Percentiles rank a stretch among this genome's conserved stretches.
Conservation (phyloP, 1,140 invertebrate species). For the Gerris buenoi region DNA sequence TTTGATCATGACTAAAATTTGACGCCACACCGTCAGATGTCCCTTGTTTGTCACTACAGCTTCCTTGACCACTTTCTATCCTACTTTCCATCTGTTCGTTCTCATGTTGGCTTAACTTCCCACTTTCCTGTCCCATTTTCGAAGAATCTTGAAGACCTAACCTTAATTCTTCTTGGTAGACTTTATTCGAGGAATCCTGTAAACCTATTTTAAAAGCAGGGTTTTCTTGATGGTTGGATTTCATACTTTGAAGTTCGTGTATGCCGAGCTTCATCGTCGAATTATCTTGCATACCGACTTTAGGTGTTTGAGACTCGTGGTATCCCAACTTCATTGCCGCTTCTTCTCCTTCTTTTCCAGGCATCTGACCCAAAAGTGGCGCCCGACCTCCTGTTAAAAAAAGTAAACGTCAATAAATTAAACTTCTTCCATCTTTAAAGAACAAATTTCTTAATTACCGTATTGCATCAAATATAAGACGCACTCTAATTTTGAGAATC, state of each 20-base stretch:
- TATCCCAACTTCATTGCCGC: not conserved
- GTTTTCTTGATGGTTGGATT: not conserved
- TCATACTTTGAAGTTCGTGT: not conserved
- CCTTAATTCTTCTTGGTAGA: not conserved
- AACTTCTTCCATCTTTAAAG: too few species aligned
- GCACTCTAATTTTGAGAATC: too few species aligned
- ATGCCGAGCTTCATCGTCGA: not conserved
- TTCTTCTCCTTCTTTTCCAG: not conserved
- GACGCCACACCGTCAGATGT: not conserved
- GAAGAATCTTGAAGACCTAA: not conserved
- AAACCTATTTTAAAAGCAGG: not conserved
- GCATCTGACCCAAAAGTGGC: not conserved
- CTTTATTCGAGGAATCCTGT: not conserved
- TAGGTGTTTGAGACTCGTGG: not conserved
- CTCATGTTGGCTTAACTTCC: too few species aligned
- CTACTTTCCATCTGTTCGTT: too few species aligned
- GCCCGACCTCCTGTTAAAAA: too few species aligned
- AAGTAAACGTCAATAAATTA: too few species aligned
- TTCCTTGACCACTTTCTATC: too few species aligned
- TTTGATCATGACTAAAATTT: not conserved
- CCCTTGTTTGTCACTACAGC: not conserved
- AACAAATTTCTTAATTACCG: too few species aligned
- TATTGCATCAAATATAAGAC: too few species aligned
- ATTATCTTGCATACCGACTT: too few species aligned
- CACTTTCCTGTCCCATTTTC: not conserved